Evolutionary conservation across 2,113 vertebrate species (phyloP), one percentile per base, ranked within the genome.

Genomic region (Osmerus eperlanus): DNA sequence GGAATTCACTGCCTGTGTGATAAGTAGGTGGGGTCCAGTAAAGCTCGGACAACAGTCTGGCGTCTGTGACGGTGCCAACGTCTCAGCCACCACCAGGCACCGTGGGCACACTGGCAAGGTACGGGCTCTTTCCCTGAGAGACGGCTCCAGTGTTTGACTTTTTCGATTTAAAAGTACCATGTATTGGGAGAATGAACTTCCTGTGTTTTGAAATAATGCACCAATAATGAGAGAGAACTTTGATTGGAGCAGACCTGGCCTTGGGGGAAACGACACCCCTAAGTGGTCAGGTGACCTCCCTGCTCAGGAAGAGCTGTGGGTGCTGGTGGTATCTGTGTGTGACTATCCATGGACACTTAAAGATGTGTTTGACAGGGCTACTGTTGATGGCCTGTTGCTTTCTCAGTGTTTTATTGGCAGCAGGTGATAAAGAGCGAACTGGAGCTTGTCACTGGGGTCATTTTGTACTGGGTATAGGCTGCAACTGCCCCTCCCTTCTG

Each of bases 1-100:
- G 83, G 84, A 88, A 87, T 89, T 86, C 83, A 68, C 71, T 67
- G 65, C 52, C 69, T 18, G 47, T 63, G 71, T 83, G 87, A 68
- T 18, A 74, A 71, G 80, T 66, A 59, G 80, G 72, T 52, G 71
- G 72, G 81, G 77, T 78, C 67, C 12, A 41, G 23, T 51, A 62
- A 62, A 41, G 62, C 47, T 16, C 63, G 13, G 29, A 36, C 13
- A 47, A 13, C 25, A 4, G 4, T 8, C 14, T 36, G n/a, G n/a
- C 15, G 12, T 21, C 21, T 61, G 11, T 3, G n/a, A 19, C 23
- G 0, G 59, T 5, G 41, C 9, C 9, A 9, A 11, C 9, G 41
- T 9, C 41, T 47, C 8, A 12, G 9, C 9, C 9, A 11, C 59
- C 7, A 61, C 9, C 23, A 28, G 59, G 58, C 41, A 11, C 9